Evolutionary conservation across 2,888 invertebrate genomes (phyloP).

Genomic region (Acrocyrtus sp.): DNA sequence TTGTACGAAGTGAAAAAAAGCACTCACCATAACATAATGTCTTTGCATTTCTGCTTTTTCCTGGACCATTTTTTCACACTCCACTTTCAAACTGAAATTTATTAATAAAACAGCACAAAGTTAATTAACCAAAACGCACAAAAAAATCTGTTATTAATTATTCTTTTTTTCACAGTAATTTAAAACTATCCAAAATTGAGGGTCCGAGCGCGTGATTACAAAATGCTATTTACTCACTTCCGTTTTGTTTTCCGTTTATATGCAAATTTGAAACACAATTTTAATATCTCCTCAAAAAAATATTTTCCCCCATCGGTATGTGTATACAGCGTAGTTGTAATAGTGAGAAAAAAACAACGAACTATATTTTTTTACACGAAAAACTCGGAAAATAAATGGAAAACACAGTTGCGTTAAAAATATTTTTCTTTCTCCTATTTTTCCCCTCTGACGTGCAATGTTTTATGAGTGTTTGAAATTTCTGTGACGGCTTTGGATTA

Average conservation of each 20-base stretch:
- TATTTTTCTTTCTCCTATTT: conserved; percentile 7
- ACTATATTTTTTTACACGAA: no score
- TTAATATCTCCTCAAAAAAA: no score
- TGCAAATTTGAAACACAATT: no score
- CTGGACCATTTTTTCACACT: conserved; percentile 96
- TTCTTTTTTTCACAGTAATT: conserved; percentile 4
- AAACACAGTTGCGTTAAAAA: no score
- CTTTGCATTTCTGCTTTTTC: conserved; percentile 99
- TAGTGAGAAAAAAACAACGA: no score
- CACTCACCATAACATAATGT: conserved; percentile 97
- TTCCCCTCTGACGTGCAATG: conserved; percentile 5
- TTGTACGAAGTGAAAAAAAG: no score
- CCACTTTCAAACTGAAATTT: conserved; percentile 88
- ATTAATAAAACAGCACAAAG: conserved; percentile 63
- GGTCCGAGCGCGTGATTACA: conserved; percentile 7
- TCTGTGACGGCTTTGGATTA: conserved; percentile 24
- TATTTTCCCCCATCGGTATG: no score
- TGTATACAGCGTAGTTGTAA: no score
- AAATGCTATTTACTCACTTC: no score
- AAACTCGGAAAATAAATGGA: no score
- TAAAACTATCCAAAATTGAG: not conserved
- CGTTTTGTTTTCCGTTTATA: no score
- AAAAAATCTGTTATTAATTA: no score
- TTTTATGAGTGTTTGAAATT: conserved; percentile 27
- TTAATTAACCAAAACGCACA: not conserved